Evolutionary conservation across 2,797 vertebrate genomes (phyloP), one percentile per base, ranked within the genome.

Genomic region (Mastacembelus armatus): DNA sequence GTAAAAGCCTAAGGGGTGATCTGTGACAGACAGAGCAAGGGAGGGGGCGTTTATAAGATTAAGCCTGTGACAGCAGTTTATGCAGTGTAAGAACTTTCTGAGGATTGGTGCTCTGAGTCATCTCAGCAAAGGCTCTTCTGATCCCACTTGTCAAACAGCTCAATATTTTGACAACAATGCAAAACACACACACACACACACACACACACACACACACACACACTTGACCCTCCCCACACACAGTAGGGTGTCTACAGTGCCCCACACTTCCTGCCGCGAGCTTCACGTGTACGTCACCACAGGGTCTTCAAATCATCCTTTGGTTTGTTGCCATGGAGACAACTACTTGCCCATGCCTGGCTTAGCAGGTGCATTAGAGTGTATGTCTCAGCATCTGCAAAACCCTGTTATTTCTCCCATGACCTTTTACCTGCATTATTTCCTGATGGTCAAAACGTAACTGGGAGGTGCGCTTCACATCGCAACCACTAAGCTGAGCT

Each of bases 321-420:
- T 29, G 81, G 60, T 52, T n/a, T 10, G 84, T 89, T 80, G 78
- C 81, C 85, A 89, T 88, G 79, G 88, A 82, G 72, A 92, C 88
- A 55, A 59, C 58, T 56, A 74, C 63, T 71, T 66, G 69, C 35
- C 66, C 4, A 7, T 43, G 35, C 33, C 19, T 6, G 6, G 32
- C 35, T 68, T 49, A 39, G 67, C 30, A 62, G 49, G 36, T 43
- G 30, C 22, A 18, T 22, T 12, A 3, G n/a, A 12, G 11, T 10
- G 21, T 39, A 10, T 4, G 7, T 55, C 42, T 55, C 50, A 12
- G 44, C 50, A 51, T 60, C 47, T 15, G 14, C 27, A 57, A 57
- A 57, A 36, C 63, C 42, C 50, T 66, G 36, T 42, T 21, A 14
- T 40, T 39, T 27, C n/a, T 26, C 42, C 39, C 47, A 12, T 9